Percentiles rank a stretch among this genome's conserved stretches.
These are phyloP conservation scores for Lampris incognitus DNA, from an alignment of 2,113 vertebrate species.

Conservation along the genomic window DNA sequence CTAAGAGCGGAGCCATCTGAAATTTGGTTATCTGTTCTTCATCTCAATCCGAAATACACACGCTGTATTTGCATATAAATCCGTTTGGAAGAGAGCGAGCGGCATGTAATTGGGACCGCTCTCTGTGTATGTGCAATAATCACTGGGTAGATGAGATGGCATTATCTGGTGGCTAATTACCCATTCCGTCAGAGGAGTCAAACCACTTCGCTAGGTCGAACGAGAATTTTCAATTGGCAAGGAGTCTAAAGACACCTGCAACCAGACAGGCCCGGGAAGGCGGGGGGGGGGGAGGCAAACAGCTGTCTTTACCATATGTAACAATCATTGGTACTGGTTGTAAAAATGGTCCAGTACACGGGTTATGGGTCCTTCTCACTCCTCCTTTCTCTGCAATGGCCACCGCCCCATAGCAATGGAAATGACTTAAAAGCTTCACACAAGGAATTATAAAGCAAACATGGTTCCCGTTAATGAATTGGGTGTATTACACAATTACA, in stretches of 20 bases:
- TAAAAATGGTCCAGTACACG: neutral
- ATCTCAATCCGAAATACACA: neutral
- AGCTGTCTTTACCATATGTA: constrained; percentile 33
- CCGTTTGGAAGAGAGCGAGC: neutral
- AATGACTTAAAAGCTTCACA: neutral
- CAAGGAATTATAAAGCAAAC: constrained; percentile 13
- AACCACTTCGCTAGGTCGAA: constrained; percentile 36
- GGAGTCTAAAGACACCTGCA: constrained; percentile 34
- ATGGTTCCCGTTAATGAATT: too few species aligned
- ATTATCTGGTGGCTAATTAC: constrained; percentile 57
- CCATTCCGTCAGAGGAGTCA: constrained; percentile 26
- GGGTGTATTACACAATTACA: too few species aligned
- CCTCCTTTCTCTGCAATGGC: constrained; percentile 33
- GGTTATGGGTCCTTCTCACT: constrained; percentile 42
- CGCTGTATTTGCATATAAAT: neutral
- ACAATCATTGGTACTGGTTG: neutral
- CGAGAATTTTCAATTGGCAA: constrained; percentile 50
- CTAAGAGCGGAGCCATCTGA: constrained; percentile 35
- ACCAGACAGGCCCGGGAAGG: constrained; percentile 54
- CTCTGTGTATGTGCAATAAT: constrained; percentile 58
- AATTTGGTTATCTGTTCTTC: neutral
- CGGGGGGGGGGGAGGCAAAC: constrained; percentile 53
- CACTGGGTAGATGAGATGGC: constrained; percentile 53
- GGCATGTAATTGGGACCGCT: neutral
- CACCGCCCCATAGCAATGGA: constrained; percentile 53